phyloP scores from a whole-genome alignment of 2,113 vertebrate species.

The Ranitomeya imitator region DNA sequence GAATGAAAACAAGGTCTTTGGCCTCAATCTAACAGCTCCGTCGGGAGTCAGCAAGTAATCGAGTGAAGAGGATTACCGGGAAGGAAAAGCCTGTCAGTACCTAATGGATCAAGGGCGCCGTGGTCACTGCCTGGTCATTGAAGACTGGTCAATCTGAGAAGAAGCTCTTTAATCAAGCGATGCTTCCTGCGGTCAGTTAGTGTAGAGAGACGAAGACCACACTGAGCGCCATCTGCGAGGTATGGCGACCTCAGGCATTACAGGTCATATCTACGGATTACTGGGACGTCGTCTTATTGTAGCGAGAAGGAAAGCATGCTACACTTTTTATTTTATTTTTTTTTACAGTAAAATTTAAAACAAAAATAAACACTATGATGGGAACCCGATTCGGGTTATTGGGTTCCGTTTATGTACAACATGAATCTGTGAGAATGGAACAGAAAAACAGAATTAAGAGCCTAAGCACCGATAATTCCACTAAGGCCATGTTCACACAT shows the following conservation, averaged over 20 bases:
- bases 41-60: conserved; percentile 17
- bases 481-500: no score
- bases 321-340: no score
- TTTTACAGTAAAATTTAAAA: no score
- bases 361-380: no score
- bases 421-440: no score
- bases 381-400: no score
- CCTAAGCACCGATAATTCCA: no score
- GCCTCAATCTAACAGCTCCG: conserved; percentile 5
- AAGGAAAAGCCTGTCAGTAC: neutral
- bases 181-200: neutral
- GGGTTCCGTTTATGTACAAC: no score
- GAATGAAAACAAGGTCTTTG: neutral
- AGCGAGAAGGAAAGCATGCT: neutral
- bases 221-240: neutral
- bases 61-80: conserved; percentile 35
- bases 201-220: neutral
- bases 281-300: neutral
- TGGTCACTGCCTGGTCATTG: neutral
- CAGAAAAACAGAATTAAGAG: no score
- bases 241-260: neutral
- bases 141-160: neutral
- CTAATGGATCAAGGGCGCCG: conserved; percentile 19
- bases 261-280: neutral
- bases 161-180: neutral